Conservation (phyloP, 1,140 invertebrate species). For the Caerostris darwini region DNA sequence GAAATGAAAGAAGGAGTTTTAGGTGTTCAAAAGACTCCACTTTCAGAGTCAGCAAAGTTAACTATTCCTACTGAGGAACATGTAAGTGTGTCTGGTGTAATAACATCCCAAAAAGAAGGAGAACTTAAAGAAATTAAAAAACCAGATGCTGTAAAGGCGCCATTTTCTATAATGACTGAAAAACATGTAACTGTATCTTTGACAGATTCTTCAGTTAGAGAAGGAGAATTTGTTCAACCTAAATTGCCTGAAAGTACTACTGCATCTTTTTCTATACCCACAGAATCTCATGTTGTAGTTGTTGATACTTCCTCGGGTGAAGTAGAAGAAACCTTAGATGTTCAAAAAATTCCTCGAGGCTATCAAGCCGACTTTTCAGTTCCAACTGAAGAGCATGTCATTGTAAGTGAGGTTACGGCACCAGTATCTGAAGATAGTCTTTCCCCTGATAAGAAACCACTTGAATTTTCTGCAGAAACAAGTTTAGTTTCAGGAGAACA, state of each 20-base stretch:
- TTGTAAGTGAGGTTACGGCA: conserved; percentile 62
- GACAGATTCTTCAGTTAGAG: conserved; percentile 67
- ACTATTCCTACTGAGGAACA: conserved; percentile 76
- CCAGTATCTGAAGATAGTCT: conserved; percentile 62
- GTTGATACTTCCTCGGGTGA: conserved; percentile 65
- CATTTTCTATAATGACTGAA: conserved; percentile 72
- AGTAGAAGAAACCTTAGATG: conserved; percentile 70
- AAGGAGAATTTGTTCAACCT: conserved; percentile 67
- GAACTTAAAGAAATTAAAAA: conserved; percentile 69
- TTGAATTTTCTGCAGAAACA: conserved; percentile 73
- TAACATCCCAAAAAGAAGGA: conserved; percentile 76
- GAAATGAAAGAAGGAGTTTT: conserved; percentile 76
- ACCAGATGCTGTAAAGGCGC: conserved; percentile 66
- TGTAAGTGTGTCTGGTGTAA: conserved; percentile 69
- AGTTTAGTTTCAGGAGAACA: conserved; percentile 76
- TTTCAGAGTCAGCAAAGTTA: conserved; percentile 40
- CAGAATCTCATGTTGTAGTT: conserved; percentile 77
- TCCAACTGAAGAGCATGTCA: conserved; percentile 73
- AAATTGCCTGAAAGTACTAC: conserved; percentile 67
- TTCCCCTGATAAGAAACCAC: conserved; percentile 65
- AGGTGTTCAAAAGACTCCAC: conserved; percentile 54
- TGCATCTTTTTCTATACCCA: conserved; percentile 73
- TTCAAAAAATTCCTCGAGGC: conserved; percentile 57
- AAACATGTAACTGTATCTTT: conserved; percentile 77
- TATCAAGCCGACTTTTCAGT: conserved; percentile 66